Conservation (phyloP, 1,140 invertebrate species). For the Drosophila biarmipes region DNA sequence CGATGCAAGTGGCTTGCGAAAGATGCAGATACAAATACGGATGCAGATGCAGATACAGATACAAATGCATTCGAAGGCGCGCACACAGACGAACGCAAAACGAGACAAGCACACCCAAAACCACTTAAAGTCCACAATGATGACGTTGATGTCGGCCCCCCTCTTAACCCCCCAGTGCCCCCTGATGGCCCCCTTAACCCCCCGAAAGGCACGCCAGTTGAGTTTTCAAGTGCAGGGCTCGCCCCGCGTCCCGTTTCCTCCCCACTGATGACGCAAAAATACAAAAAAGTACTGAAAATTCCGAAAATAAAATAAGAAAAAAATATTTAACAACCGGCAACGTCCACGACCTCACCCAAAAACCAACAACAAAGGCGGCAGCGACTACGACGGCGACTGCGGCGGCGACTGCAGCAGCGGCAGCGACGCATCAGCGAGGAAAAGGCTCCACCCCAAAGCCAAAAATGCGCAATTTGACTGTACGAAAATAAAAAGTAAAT, state of each 20-base stretch:
- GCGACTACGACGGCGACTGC: constrained; percentile 38
- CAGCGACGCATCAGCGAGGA: constrained; percentile 54
- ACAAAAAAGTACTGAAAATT: constrained; percentile 20
- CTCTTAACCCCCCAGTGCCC: constrained; percentile 2
- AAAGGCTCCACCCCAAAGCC: constrained; percentile 78
- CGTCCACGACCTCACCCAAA: constrained; percentile 81
- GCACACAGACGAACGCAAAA: constrained; percentile 48
- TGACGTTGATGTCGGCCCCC: constrained; percentile 72
- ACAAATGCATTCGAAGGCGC: constrained; percentile 29
- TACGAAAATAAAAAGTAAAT: constrained; percentile 70
- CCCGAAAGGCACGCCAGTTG: constrained; percentile 65
- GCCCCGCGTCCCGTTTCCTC: constrained; percentile 1
- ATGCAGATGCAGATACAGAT: constrained; percentile 18
- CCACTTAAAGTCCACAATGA: constrained; percentile 82
- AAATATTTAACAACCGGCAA: constrained; percentile 62
- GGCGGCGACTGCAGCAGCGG: constrained; percentile 11
- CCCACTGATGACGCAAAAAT: constrained; percentile 74
- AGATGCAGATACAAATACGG: constrained; percentile 12
- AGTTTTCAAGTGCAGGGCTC: constrained; percentile 77
- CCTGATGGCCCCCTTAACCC: neutral
- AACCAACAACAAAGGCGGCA: constrained; percentile 62
- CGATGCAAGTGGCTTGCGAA: constrained; percentile 2
- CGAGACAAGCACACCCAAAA: constrained; percentile 79
- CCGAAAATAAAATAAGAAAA: constrained; percentile 23
- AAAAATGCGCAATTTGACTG: constrained; percentile 81